These are phyloP conservation scores for Danio albolineatus DNA, from an alignment of 2,797 vertebrate species.

Conservation along the genomic window DNA sequence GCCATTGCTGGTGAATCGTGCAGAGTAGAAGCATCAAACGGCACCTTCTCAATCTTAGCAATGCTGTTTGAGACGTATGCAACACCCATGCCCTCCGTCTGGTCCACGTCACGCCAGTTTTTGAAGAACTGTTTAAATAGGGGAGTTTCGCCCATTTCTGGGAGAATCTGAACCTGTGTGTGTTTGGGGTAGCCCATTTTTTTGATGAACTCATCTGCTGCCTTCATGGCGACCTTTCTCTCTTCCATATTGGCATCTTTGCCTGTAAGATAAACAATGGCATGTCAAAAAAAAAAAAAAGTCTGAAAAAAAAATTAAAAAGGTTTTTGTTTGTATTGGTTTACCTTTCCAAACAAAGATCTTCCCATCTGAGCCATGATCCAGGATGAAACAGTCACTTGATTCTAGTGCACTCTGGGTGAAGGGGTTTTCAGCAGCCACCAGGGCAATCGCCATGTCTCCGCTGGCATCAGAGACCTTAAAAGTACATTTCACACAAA, in stretches of 20 bases:
- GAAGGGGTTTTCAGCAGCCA: constrained; percentile 96
- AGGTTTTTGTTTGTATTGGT: neutral
- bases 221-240: constrained; percentile 90
- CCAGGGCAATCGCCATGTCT: constrained; percentile 87
- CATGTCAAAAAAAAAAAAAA: neutral
- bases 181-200: constrained; percentile 96
- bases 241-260: constrained; percentile 92
- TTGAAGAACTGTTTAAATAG: constrained; percentile 99
- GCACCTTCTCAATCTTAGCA: constrained; percentile 91
- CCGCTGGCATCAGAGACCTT: constrained; percentile 92
- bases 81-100: constrained; percentile 89
- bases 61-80: constrained; percentile 91
- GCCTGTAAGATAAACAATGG: constrained; percentile 74
- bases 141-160: constrained; percentile 93
- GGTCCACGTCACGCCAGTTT: constrained; percentile 93
- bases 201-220: constrained; percentile 93
- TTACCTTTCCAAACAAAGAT: constrained; percentile 99
- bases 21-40: constrained; percentile 88
- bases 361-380: constrained; percentile 91
- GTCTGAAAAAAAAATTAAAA: neutral
- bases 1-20: constrained; percentile 93
- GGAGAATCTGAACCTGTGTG: constrained; percentile 94
- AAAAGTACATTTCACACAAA: no score
- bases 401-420: constrained; percentile 88
- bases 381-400: constrained; percentile 96